Conservation (phyloP, 1,140 invertebrate species). For the Nephotettix cincticeps region DNA sequence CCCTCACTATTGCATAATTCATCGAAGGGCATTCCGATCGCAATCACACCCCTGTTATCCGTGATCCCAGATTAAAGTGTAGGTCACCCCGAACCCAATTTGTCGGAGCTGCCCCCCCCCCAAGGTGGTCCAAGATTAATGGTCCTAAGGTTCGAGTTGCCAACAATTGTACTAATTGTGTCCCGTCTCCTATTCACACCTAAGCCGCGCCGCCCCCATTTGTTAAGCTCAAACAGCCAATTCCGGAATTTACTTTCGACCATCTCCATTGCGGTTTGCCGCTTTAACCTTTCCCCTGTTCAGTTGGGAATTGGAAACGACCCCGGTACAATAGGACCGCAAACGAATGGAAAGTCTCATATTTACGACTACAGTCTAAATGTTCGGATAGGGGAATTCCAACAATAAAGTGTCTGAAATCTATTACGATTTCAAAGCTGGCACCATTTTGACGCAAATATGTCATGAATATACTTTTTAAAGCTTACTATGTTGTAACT, state of each 20-base stretch:
- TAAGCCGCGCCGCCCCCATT: neutral
- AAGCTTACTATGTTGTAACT: too few relatives aligned
- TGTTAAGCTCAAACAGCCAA: slow-evolving; percentile 4
- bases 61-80: neutral
- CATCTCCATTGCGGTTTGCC: neutral
- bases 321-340: too few relatives aligned
- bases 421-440: too few relatives aligned
- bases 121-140: neutral
- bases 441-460: too few relatives aligned
- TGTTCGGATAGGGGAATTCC: too few relatives aligned
- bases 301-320: too few relatives aligned
- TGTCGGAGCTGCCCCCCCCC: neutral
- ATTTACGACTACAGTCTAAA: too few relatives aligned
- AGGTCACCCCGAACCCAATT: neutral
- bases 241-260: slow-evolving; percentile 6
- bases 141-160: neutral
- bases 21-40: neutral
- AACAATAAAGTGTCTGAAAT: too few relatives aligned
- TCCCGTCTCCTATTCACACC: neutral
- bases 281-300: neutral
- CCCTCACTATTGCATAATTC: slow-evolving; percentile 12
- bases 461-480: too few relatives aligned
- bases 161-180: slow-evolving; percentile 4
- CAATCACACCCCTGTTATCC: neutral
- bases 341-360: too few relatives aligned